Conservation (phyloP, 2,113 vertebrate species). For the Pandion haliaetus region DNA sequence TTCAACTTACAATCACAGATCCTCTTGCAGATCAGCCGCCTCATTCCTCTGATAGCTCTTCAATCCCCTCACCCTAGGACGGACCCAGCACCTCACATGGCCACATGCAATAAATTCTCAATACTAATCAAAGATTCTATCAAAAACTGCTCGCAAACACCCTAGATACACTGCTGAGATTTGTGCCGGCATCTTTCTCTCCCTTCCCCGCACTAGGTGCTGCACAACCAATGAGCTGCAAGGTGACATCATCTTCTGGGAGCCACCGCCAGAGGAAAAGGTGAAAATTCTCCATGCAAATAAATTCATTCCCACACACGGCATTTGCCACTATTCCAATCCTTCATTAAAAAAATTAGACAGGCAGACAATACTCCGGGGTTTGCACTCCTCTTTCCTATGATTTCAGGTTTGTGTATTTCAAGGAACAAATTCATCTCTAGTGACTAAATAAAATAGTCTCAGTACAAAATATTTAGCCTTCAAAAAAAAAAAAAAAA, state of each 20-base stretch:
- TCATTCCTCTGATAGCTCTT: conserved; percentile 87
- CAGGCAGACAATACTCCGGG: not conserved
- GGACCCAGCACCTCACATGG: conserved; percentile 77
- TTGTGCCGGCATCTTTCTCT: conserved; percentile 85
- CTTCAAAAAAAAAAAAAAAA: not conserved
- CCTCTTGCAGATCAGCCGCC: conserved; percentile 96
- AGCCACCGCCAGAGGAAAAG: conserved; percentile 85
- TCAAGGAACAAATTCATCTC: not conserved
- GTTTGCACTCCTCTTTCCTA: not conserved
- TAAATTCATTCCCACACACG: conserved; percentile 58
- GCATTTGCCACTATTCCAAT: not conserved
- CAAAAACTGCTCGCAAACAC: conserved; percentile 69
- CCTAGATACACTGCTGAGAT: conserved; percentile 74
- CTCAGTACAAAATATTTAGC: not conserved
- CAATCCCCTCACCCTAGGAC: conserved; percentile 75
- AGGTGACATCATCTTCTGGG: conserved; percentile 94
- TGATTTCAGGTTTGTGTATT: not conserved
- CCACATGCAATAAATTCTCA: conserved; percentile 55
- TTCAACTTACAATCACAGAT: conserved; percentile 99
- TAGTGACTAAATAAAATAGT: not conserved
- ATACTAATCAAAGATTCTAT: conserved; percentile 68
- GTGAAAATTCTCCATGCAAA: conserved; percentile 83
- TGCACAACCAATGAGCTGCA: conserved; percentile 85
- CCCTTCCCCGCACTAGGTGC: conserved; percentile 81
- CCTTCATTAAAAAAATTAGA: not conserved